Percentiles rank a stretch among this genome's conserved stretches.
These are phyloP conservation scores for Lipophrys pholis DNA, from an alignment of 2,113 vertebrate genomes.

Conservation along the genomic window DNA sequence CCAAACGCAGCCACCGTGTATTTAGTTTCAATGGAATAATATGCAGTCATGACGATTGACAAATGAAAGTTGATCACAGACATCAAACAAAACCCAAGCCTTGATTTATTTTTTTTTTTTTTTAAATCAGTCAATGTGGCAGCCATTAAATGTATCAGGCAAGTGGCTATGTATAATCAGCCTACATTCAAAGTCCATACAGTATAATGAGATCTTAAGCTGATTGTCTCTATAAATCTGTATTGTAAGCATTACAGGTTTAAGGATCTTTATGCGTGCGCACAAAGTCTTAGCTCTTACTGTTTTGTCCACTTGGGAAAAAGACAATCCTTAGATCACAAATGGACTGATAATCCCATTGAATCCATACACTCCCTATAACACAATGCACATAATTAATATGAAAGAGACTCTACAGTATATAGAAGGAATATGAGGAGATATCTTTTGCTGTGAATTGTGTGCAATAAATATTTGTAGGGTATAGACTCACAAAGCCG, in stretches of 20 bases:
- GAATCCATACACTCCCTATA: not conserved
- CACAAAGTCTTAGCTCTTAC: slow-evolving; percentile 36
- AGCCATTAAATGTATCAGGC: slow-evolving; percentile 54
- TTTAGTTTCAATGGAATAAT: slow-evolving; percentile 66
- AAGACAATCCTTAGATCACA: slow-evolving; percentile 19
- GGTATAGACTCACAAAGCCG: not conserved
- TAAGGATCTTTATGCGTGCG: slow-evolving; percentile 29
- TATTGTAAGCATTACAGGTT: slow-evolving; percentile 36
- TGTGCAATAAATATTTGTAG: slow-evolving; percentile 15
- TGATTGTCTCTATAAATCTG: slow-evolving; percentile 57
- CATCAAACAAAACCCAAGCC: slow-evolving; percentile 41
- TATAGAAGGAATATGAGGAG: not conserved
- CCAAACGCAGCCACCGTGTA: slow-evolving; percentile 46
- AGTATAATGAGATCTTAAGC: slow-evolving; percentile 41
- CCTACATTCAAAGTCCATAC: slow-evolving; percentile 20
- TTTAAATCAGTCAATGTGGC: slow-evolving; percentile 34
- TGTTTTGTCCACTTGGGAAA: slow-evolving; percentile 38
- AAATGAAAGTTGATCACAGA: slow-evolving; percentile 56
- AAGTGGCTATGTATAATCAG: slow-evolving; percentile 47
- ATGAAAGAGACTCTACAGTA: too few relatives aligned
- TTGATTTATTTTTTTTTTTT: not conserved
- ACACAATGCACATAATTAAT: not conserved
- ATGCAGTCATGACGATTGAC: slow-evolving; percentile 44
- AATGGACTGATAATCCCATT: slow-evolving; percentile 36
- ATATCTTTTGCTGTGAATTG: too few relatives aligned